A percentile compares a stretch with the other conserved stretches of the same genome.
These are phyloP conservation scores for Phylloscopus whistleri DNA, from an alignment of 2,113 vertebrate species.

Conservation along the genomic window DNA sequence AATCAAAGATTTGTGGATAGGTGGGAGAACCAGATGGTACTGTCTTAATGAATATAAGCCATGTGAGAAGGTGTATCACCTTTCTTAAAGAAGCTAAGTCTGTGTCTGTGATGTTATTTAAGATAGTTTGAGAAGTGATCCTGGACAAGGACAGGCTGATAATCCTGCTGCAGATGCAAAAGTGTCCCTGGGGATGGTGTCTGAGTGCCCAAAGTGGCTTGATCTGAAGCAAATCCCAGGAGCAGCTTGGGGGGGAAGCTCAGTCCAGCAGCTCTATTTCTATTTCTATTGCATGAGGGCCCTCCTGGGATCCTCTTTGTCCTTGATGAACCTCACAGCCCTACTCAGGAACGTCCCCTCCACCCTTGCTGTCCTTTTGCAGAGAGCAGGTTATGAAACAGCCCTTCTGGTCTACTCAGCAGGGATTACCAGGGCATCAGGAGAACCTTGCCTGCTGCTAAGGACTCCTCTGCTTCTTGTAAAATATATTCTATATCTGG, in stretches of 20 bases:
- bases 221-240: not conserved
- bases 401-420: not conserved
- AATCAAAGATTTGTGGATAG: not conserved
- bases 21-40: not conserved
- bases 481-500: not conserved
- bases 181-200: not conserved
- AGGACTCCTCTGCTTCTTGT: not conserved
- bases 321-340: not conserved
- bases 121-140: not conserved
- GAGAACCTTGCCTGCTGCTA: not conserved
- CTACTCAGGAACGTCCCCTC: not conserved
- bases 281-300: not conserved
- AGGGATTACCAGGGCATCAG: not conserved
- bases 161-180: not conserved
- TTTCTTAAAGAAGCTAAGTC: not conserved
- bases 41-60: not conserved
- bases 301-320: not conserved
- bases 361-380: not conserved
- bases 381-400: not conserved
- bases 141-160: not conserved
- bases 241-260: not conserved
- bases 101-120: not conserved
- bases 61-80: not conserved
- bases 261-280: not conserved
- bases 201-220: not conserved